phyloP scores from a whole-genome alignment of 2,888 invertebrate genomes.

The Argyra leucocephala region DNA sequence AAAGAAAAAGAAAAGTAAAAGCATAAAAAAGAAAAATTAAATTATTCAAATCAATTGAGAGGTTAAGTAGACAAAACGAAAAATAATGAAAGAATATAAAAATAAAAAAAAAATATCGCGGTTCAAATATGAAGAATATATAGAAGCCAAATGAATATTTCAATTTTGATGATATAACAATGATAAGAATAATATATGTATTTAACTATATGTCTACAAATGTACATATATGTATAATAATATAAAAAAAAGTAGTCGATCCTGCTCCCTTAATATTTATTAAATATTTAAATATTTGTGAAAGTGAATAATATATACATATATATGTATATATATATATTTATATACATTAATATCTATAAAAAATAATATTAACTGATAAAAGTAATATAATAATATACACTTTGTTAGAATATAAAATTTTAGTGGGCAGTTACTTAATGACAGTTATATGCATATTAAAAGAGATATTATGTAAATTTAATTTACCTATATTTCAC shows the following conservation, averaged over 20 bases:
- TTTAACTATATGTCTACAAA: too few species aligned
- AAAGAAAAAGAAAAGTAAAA: background rate
- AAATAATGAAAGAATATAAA: background rate
- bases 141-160: conserved; percentile 1
- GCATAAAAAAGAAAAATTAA: background rate
- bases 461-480: background rate
- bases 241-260: too few species aligned
- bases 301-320: too few species aligned
- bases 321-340: too few species aligned
- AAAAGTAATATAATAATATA: too few species aligned
- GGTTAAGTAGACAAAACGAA: conserved; percentile 3
- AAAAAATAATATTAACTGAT: too few species aligned
- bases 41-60: conserved; percentile 4
- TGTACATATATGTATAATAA: too few species aligned
- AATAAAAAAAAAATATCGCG: background rate
- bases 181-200: background rate
- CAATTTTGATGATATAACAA: conserved; percentile 2
- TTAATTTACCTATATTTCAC: background rate
- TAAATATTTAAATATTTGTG: too few species aligned
- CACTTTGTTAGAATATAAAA: too few species aligned
- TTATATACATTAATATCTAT: too few species aligned
- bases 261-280: too few species aligned
- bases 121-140: too few species aligned
- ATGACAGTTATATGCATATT: conserved; percentile 1
- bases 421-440: conserved; percentile 2